Evolutionary conservation across 92 coral and sea anemone species (phyloP).

Genomic region (Phenganax stokvisi): DNA sequence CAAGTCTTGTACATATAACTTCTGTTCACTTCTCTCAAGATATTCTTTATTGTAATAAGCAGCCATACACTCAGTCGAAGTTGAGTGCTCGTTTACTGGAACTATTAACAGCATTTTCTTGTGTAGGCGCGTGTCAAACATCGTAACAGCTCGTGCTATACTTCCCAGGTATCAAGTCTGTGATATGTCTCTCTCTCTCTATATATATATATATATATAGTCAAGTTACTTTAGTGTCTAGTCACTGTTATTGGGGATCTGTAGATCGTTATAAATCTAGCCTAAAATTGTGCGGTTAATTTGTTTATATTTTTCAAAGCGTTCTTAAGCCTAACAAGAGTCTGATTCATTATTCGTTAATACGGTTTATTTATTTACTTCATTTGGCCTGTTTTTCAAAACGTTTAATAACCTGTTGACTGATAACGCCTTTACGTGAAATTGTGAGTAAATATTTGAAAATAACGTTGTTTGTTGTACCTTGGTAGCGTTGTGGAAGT

Average conservation of each 20-base stretch:
- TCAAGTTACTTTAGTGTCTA: too few species aligned
- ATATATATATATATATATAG: too few species aligned
- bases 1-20: background rate
- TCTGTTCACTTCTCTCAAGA: conserved; percentile 10
- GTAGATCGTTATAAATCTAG: background rate
- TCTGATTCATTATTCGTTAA: background rate
- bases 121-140: conserved; percentile 1
- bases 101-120: conserved; percentile 17
- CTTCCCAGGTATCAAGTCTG: background rate
- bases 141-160: conserved; percentile 6
- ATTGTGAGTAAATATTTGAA: background rate
- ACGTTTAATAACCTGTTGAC: conserved; percentile 6
- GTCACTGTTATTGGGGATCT: too few species aligned
- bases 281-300: conserved; percentile 4
- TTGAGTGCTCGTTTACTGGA: conserved; percentile 15
- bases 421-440: conserved; percentile 1
- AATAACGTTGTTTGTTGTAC: background rate
- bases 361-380: background rate
- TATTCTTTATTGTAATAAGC: background rate
- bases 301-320: conserved; percentile 1
- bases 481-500: background rate
- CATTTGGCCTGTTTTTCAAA: background rate
- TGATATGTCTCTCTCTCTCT: background rate
- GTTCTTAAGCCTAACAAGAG: background rate
- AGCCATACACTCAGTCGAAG: background rate